Base-by-base conservation (phyloP, 2,113 vertebrate genomes). In the Sialia sialis region DNA sequence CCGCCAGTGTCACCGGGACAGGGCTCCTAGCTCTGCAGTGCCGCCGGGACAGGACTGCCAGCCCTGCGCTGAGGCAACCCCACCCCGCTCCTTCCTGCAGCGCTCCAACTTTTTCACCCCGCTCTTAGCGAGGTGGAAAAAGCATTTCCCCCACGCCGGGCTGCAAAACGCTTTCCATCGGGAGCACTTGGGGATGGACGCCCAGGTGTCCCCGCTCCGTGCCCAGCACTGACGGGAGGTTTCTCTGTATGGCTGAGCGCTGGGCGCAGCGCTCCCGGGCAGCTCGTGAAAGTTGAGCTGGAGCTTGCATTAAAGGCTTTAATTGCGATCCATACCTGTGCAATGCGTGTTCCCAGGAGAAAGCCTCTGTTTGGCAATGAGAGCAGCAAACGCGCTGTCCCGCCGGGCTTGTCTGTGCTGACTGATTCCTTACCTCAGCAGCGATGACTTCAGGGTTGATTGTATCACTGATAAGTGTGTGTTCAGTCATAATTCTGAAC, bases 241-340 rank as follows among this genome's bases (percentile, higher is more conserved):
- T 5, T 4, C 21, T 3, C 15, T 4, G 26, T 4, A 0, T 4
- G 39, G 1, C 1, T 0, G 17, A 26, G 21, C 21, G 3, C 12
- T 2, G 64, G n/a, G 10, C 2, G 14, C 44, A 6, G 51, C 0
- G 56, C 46, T 16, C 7, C 1, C 29, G 44, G 18, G 68, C 36
- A 55, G 36, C 13, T 3, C 6, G 8, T 7, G 22, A 7, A 14
- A 34, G 7, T 0, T 11, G 51, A 38, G 84, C 27, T 41, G 66
- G 10, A 22, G 7, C 11, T 32, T 8, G 32, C 25, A 13, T 2
- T 46, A 11, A 34, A 11, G 25, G 27, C 73, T 52, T n/a, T 7
- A 11, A 2, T 16, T 19, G 44, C 3, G 1, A 9, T 9, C 63
- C 56, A 26, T 11, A 22, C 41, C 78, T 9, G 46, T 3, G 36